These are phyloP conservation scores for Myotis planiceps DNA, from an alignment of 2,797 vertebrate genomes.

Conservation along the genomic window DNA sequence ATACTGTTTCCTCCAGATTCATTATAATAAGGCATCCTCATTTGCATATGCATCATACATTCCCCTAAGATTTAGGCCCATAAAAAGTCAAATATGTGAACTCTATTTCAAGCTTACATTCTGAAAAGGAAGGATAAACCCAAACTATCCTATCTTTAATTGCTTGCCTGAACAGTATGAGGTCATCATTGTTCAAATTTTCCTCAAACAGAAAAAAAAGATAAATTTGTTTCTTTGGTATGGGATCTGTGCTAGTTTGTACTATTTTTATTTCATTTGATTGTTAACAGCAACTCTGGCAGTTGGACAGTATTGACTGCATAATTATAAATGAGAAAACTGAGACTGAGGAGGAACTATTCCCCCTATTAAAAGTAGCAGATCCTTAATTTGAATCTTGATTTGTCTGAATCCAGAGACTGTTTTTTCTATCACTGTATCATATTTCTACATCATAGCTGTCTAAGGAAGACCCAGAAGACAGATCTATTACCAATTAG, in stretches of 20 bases:
- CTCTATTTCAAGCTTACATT: conserved; percentile 21
- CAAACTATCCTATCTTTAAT: neutral
- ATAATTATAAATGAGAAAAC: neutral
- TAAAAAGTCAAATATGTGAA: neutral
- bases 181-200: conserved; percentile 12
- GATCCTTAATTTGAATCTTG: neutral
- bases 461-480: neutral
- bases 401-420: neutral
- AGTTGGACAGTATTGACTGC: neutral
- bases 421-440: neutral
- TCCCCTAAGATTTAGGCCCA: neutral
- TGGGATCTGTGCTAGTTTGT: neutral
- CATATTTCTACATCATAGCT: neutral
- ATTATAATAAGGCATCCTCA: neutral
- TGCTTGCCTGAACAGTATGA: neutral
- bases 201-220: neutral
- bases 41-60: neutral
- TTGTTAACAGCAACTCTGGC: neutral
- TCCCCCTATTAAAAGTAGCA: neutral
- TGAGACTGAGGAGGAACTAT: neutral
- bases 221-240: neutral
- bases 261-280: neutral
- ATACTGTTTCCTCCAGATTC: neutral
- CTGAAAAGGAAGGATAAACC: neutral
- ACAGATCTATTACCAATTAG: neutral